A percentile compares a stretch with the other conserved stretches of the same genome.
phyloP scores from a whole-genome alignment of 2,888 invertebrate genomes.

The Xanthostigma xanthostigma region DNA sequence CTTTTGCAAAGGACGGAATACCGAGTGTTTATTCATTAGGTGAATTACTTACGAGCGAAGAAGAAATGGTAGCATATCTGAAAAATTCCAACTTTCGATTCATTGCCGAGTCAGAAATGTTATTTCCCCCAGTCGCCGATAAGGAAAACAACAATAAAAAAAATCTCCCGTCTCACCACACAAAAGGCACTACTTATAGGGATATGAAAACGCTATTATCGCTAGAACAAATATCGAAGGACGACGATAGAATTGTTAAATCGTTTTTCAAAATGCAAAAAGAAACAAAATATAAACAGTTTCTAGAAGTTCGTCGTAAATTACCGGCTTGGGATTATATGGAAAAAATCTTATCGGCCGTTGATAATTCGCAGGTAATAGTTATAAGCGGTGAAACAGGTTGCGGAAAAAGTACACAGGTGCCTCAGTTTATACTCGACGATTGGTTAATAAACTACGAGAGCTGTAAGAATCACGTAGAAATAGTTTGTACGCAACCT shows the following conservation, averaged over 20 bases:
- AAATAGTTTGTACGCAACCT: constrained; percentile 87
- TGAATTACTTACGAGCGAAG: constrained; percentile 53
- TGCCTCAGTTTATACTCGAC: constrained; percentile 89
- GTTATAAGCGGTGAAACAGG: constrained; percentile 77
- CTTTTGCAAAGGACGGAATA: constrained; percentile 48
- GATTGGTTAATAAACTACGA: constrained; percentile 52
- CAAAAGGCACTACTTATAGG: constrained; percentile 40
- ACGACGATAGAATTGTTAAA: constrained; percentile 45
- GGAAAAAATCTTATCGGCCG: constrained; percentile 48
- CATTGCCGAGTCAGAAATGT: constrained; percentile 36
- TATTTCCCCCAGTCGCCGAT: constrained; percentile 23
- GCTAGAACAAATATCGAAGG: constrained; percentile 36
- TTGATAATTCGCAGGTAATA: constrained; percentile 47
- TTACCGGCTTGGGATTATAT: constrained; percentile 61
- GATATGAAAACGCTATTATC: constrained; percentile 35
- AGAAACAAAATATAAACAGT: constrained; percentile 46
- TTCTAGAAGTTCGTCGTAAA: constrained; percentile 44
- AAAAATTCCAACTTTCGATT: constrained; percentile 44
- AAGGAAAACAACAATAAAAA: constrained; percentile 15
- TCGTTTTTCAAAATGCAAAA: constrained; percentile 43
- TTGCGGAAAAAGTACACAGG: constrained; percentile 74
- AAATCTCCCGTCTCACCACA: constrained; percentile 44
- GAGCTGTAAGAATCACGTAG: constrained; percentile 43
- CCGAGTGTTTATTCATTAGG: constrained; percentile 58
- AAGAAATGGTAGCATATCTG: constrained; percentile 44